Percentiles rank a stretch among this genome's conserved stretches.
Evolutionary conservation across 1,140 invertebrate species (phyloP).

Genomic region (Hyles vespertilio): DNA sequence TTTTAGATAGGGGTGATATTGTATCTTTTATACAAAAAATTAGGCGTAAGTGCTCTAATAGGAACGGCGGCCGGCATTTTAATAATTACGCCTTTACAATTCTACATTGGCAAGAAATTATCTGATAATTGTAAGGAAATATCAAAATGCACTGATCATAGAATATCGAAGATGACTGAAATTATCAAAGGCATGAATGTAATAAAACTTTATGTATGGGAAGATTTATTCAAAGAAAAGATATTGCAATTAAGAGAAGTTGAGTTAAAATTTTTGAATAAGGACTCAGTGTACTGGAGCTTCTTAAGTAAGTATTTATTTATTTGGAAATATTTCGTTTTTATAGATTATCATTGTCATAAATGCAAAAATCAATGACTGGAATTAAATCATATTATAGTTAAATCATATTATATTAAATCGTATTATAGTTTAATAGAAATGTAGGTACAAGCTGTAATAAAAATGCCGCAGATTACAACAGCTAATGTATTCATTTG

Average conservation of each 20-base stretch:
- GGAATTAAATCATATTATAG: too few species aligned
- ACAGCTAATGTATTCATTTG: too few species aligned
- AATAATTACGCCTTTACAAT: conserved; percentile 83
- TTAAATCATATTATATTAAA: too few species aligned
- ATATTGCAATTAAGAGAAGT: conserved; percentile 80
- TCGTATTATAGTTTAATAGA: too few species aligned
- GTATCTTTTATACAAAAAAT: conserved; percentile 84
- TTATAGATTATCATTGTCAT: too few species aligned
- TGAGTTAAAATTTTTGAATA: conserved; percentile 84
- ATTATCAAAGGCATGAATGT: conserved; percentile 88
- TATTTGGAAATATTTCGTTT: too few species aligned
- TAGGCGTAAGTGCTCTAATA: conserved; percentile 87
- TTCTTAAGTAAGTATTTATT: conserved; percentile 79
- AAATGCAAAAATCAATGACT: too few species aligned
- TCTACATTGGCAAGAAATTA: conserved; percentile 83
- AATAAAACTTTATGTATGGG: conserved; percentile 90
- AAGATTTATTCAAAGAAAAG: conserved; percentile 82
- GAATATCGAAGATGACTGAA: conserved; percentile 86
- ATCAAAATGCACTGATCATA: conserved; percentile 83
- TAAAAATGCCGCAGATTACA: too few species aligned
- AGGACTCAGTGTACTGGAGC: conserved; percentile 85
- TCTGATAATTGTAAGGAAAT: conserved; percentile 82
- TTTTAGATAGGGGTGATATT: conserved; percentile 84
- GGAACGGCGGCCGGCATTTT: conserved; percentile 83
- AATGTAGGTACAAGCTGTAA: too few species aligned